Conservation (phyloP, 2,888 invertebrate species). For the Argyresthia goedartella region DNA sequence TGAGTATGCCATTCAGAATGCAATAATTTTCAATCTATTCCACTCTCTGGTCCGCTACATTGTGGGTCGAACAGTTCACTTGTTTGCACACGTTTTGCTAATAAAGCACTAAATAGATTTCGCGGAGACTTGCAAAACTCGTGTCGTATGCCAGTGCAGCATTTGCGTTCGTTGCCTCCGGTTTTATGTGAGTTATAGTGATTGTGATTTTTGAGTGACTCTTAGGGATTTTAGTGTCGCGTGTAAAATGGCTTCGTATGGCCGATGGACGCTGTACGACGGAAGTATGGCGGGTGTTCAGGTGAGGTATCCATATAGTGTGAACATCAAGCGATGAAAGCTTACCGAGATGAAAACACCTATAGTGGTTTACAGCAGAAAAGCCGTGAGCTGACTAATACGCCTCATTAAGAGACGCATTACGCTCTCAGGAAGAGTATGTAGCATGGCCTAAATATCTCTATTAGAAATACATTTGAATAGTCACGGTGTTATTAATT, state of each 20-base stretch:
- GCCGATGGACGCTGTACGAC: conserved; percentile 52
- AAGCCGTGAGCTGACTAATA: no score
- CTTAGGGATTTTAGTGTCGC: not conserved
- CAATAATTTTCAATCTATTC: conserved; percentile 58
- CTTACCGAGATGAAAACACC: no score
- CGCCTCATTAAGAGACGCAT: no score
- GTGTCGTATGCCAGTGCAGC: conserved; percentile 2
- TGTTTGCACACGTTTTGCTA: conserved; percentile 61
- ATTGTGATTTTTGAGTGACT: conserved; percentile 19
- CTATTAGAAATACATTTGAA: no score
- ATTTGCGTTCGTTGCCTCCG: not conserved
- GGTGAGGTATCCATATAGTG: conserved; percentile 30
- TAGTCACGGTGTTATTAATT: no score
- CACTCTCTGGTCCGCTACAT: no score
- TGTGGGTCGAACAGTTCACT: conserved; percentile 12
- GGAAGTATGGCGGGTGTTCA: conserved; percentile 45
- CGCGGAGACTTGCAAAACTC: conserved; percentile 18
- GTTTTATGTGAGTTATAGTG: conserved; percentile 8
- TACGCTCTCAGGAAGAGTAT: no score
- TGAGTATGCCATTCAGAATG: conserved; percentile 30
- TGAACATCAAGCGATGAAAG: no score
- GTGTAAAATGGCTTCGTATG: conserved; percentile 38
- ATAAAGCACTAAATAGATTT: conserved; percentile 63
- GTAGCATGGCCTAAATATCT: no score
- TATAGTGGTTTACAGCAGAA: no score